These are phyloP conservation scores for Thunnus albacares DNA, from an alignment of 2,797 vertebrate genomes.

Conservation along the genomic window DNA sequence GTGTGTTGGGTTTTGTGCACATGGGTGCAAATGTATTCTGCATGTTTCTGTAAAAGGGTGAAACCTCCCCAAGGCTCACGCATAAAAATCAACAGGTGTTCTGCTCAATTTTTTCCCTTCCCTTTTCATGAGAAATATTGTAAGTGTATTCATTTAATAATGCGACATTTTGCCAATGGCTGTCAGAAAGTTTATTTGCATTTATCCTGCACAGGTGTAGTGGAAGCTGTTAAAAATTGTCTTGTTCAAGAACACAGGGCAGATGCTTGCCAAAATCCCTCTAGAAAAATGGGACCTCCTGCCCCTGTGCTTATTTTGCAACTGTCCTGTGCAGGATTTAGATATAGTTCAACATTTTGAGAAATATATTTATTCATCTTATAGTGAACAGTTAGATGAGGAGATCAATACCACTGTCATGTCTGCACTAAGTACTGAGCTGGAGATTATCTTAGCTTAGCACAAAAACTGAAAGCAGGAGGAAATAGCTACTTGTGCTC, in stretches of 20 bases:
- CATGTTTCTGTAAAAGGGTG: slow-evolving; percentile 40
- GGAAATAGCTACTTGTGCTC: background rate
- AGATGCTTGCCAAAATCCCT: slow-evolving; percentile 20
- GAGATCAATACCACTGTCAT: background rate
- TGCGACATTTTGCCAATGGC: slow-evolving; percentile 45
- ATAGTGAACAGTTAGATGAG: slow-evolving; percentile 4
- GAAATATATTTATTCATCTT: background rate
- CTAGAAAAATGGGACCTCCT: slow-evolving; percentile 12
- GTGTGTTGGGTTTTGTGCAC: slow-evolving; percentile 30
- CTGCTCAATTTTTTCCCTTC: slow-evolving; percentile 18
- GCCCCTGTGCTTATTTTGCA: background rate
- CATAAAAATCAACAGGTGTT: slow-evolving; percentile 66
- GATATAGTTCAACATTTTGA: slow-evolving; percentile 11
- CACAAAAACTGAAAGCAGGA: background rate
- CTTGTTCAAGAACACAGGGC: no score
- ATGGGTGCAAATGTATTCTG: slow-evolving; percentile 40
- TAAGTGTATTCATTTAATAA: slow-evolving; percentile 58
- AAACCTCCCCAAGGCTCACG: slow-evolving; percentile 37
- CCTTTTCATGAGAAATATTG: slow-evolving; percentile 45
- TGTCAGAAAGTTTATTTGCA: slow-evolving; percentile 33
- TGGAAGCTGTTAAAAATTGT: slow-evolving; percentile 20
- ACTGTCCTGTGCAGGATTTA: background rate
- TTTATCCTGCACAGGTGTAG: slow-evolving; percentile 9
- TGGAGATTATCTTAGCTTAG: slow-evolving; percentile 18
- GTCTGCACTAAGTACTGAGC: background rate